phyloP scores from a whole-genome alignment of 1,140 invertebrate genomes.

The Dryas iulia region DNA sequence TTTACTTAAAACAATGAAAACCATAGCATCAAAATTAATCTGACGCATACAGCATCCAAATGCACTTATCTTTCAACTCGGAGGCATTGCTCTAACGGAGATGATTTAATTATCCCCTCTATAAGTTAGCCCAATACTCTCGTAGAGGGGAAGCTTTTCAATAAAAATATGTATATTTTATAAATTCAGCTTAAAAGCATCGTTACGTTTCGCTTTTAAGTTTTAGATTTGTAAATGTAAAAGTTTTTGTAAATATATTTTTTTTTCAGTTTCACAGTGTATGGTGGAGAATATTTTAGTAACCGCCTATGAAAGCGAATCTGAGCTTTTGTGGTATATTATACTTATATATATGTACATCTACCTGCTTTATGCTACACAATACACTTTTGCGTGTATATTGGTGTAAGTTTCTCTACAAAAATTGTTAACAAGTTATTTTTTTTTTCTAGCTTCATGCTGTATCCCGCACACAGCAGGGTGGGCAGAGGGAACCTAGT shows the following conservation, averaged over 20 bases:
- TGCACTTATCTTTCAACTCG: constrained; percentile 11
- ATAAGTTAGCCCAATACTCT: constrained; percentile 1
- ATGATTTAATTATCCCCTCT: constrained; percentile 14
- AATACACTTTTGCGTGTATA: no score
- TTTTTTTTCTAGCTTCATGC: background rate
- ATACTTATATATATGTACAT: no score
- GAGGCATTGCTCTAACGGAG: background rate
- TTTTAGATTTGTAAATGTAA: background rate
- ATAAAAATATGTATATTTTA: background rate
- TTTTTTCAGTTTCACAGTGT: background rate
- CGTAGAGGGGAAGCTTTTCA: background rate
- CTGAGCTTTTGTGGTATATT: no score
- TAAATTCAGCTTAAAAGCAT: background rate
- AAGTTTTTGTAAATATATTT: background rate
- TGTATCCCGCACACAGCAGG: background rate
- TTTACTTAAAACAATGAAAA: background rate
- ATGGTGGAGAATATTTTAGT: no score
- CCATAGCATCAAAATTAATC: background rate
- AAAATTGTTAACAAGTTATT: no score
- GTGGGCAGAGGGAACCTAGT: background rate
- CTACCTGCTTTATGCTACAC: no score
- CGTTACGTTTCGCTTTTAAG: background rate
- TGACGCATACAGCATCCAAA: constrained; percentile 1
- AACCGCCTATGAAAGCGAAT: no score
- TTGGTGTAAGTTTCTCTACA: no score